These are phyloP conservation scores for Chloroceryle aenea DNA, from an alignment of 2,113 vertebrate species.

Conservation along the genomic window DNA sequence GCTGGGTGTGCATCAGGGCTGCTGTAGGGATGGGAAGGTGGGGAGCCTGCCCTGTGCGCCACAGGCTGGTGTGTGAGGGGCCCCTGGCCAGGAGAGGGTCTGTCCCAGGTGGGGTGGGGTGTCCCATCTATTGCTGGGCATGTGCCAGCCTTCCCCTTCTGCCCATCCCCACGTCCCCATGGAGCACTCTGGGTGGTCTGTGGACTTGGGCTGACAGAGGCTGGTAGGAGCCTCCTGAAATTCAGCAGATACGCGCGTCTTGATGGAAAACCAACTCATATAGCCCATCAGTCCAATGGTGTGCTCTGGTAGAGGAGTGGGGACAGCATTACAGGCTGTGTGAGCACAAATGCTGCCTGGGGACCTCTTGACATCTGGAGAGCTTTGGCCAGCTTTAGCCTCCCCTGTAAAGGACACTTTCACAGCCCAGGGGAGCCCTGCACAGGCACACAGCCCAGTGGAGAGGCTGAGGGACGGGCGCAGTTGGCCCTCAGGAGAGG, in stretches of 20 bases:
- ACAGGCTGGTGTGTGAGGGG: accelerated
- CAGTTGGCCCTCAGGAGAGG: neutral
- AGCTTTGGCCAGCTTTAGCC: neutral
- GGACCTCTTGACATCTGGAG: neutral
- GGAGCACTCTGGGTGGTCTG: accelerated
- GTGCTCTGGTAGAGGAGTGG: neutral
- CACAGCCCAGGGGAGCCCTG: accelerated
- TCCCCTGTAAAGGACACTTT: accelerated
- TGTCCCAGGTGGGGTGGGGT: neutral
- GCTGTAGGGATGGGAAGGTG: neutral
- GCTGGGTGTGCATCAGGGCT: neutral
- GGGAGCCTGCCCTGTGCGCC: neutral
- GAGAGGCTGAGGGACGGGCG: neutral
- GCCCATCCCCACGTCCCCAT: accelerated
- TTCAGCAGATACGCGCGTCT: neutral
- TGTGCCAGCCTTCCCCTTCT: neutral
- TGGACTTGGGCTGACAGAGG: neutral
- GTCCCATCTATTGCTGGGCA: neutral
- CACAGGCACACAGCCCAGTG: accelerated
- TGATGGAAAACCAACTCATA: neutral
- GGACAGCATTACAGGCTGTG: neutral
- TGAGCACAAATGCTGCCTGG: accelerated
- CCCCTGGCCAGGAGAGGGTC: neutral
- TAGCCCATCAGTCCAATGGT: accelerated
- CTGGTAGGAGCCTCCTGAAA: neutral